Evolutionary conservation across 92 coral and sea anemone species (phyloP).

Genomic region (Chrysogorgia sp.): DNA sequence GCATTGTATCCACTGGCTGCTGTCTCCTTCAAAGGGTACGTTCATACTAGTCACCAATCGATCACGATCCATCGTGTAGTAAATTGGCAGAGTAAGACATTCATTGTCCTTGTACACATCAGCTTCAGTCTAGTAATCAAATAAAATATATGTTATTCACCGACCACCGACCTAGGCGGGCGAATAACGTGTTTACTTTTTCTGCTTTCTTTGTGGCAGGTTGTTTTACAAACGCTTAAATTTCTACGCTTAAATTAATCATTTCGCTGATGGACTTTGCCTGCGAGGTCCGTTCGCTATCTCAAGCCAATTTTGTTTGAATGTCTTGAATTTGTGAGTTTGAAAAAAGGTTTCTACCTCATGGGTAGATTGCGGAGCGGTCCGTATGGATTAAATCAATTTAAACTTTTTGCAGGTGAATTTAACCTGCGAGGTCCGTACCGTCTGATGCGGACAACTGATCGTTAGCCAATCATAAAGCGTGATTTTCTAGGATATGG

Average conservation of each 20-base stretch:
- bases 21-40: slow-evolving; percentile 92
- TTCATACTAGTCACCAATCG: slow-evolving; percentile 87
- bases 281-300: too few relatives aligned
- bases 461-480: too few relatives aligned
- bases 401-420: too few relatives aligned
- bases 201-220: neutral
- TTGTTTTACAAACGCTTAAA: neutral
- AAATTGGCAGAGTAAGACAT: slow-evolving; percentile 91
- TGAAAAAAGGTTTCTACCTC: too few relatives aligned
- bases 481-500: too few relatives aligned
- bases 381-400: too few relatives aligned
- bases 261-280: too few relatives aligned
- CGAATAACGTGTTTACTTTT: neutral
- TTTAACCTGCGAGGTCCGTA: too few relatives aligned
- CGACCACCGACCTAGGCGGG: neutral
- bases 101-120: slow-evolving; percentile 92
- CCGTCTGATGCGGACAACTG: too few relatives aligned
- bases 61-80: slow-evolving; percentile 92
- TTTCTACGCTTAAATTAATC: neutral
- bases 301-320: too few relatives aligned
- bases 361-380: too few relatives aligned
- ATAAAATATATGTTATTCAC: neutral
- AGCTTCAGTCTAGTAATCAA: slow-evolving; percentile 64
- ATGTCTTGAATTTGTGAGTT: too few relatives aligned
- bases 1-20: slow-evolving; percentile 94